Evolutionary conservation across 2,888 invertebrate genomes (phyloP).

Genomic region (Himalopsyche anomala): DNA sequence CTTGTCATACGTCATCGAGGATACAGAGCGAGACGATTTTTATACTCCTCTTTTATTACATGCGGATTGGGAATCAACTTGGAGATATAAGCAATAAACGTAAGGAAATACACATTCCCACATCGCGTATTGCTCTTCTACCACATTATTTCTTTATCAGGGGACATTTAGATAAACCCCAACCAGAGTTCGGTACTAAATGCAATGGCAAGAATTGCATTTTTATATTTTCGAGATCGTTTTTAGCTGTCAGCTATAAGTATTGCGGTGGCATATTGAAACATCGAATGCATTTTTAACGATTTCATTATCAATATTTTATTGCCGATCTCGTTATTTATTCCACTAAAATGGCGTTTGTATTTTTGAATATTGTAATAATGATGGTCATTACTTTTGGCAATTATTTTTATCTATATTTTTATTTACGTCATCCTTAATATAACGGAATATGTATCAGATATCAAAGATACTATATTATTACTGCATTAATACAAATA

Average conservation of each 20-base stretch:
- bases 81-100: conserved; percentile 64
- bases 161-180: conserved; percentile 62
- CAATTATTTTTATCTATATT: too few species aligned
- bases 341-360: not conserved
- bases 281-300: conserved; percentile 58
- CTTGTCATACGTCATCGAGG: conserved; percentile 33
- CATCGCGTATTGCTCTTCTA: conserved; percentile 43
- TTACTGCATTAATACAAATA: too few species aligned
- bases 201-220: conserved; percentile 37
- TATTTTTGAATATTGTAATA: not conserved
- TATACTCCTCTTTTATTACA: conserved; percentile 54
- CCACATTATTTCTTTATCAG: conserved; percentile 59
- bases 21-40: conserved; percentile 46
- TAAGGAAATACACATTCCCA: conserved; percentile 60
- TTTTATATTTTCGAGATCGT: conserved; percentile 21
- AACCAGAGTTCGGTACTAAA: conserved; percentile 39
- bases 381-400: conserved; percentile 17
- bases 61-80: conserved; percentile 54
- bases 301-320: conserved; percentile 47
- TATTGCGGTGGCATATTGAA: not conserved
- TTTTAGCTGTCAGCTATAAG: not conserved
- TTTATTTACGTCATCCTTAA: too few species aligned
- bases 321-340: conserved; percentile 31
- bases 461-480: too few species aligned
- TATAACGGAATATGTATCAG: too few species aligned